Evolutionary conservation across 1,140 invertebrate species (phyloP), one percentile per base, ranked within the genome.

Genomic region (Drosophila triauraria): DNA sequence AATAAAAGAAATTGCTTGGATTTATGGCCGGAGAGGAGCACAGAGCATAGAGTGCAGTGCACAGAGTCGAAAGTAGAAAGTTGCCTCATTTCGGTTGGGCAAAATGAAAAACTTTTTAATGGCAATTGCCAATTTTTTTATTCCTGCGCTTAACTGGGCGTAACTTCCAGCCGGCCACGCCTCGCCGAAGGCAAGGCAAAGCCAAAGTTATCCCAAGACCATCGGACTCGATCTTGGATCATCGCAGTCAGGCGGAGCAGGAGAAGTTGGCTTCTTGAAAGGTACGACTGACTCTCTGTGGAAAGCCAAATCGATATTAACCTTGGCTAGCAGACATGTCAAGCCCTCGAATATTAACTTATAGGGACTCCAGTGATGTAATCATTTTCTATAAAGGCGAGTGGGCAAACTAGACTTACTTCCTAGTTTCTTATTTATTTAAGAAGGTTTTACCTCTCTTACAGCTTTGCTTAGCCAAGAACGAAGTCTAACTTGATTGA

Each of bases 31-130:
- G 43, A 17, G 44, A 27, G 32, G 60, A 68, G 42, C 38, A 35
- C 15, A 13, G 17, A 12, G 44, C 43, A 3, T 10, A 32, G 25
- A 44, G 15, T 30, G 15, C 43, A 17, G 9, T 12, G 40, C 5
- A 27, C 27, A 54, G 38, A 51, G 32, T 20, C 27, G 30, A 64
- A 64, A 72, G 54, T 47, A 13, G 38, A 71, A 56, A 77, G 53
- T 77, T 76, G 47, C 58, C 61, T 68, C 32, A 69, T 58, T 76
- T 70, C 57, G 71, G 46, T 50, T 72, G 32, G 69, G 63, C 53
- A 58, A 62, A 64, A 69, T 64, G 72, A 69, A 86, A 79, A 87
- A 69, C 63, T 86, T 87, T 86, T 72, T 75, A 82, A 82, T 86
- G 71, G 70, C 71, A 86, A 86, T 67, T 70, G 51, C 32, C 32